A percentile compares a stretch with the other conserved stretches of the same genome.
These are phyloP conservation scores for Pitta sordida DNA, from an alignment of 2,113 vertebrate species.

Conservation along the genomic window DNA sequence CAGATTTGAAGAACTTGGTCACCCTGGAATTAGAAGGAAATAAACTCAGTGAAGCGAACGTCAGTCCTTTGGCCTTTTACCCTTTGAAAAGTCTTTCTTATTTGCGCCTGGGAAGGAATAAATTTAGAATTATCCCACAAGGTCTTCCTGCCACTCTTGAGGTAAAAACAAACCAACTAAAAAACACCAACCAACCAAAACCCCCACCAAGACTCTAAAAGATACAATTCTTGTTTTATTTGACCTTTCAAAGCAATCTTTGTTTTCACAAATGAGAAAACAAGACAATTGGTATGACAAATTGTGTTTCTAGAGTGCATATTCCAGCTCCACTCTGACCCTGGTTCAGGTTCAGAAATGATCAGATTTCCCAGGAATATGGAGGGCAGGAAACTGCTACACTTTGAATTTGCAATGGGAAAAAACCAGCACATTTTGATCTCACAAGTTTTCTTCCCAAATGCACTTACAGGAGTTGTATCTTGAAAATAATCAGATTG, in stretches of 20 bases:
- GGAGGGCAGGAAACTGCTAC: not conserved
- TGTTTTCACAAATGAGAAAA: not conserved
- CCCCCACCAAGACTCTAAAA: not conserved
- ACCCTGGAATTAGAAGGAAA: constrained; percentile 94
- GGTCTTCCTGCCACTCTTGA: constrained; percentile 86
- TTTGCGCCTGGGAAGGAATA: constrained; percentile 87
- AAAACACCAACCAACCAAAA: not conserved
- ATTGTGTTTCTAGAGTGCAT: not conserved
- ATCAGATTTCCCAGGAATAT: not conserved
- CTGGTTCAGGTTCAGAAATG: not conserved
- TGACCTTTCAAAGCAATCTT: not conserved
- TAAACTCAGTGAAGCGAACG: constrained; percentile 85
- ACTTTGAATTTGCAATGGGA: not conserved
- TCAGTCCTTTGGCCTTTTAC: constrained; percentile 81
- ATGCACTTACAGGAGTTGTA: constrained; percentile 84
- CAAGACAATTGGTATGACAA: not conserved
- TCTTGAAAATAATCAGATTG: constrained; percentile 92
- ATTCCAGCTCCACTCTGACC: not conserved
- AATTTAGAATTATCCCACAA: constrained; percentile 90
- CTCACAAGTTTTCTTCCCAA: not conserved
- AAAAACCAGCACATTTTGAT: not conserved
- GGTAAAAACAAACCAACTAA: constrained; percentile 66
- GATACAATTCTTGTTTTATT: not conserved
- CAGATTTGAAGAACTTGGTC: constrained; percentile 84
- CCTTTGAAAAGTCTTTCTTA: constrained; percentile 83